Conservation (phyloP, 2,888 invertebrate genomes). For the Mythimna vitellina region DNA sequence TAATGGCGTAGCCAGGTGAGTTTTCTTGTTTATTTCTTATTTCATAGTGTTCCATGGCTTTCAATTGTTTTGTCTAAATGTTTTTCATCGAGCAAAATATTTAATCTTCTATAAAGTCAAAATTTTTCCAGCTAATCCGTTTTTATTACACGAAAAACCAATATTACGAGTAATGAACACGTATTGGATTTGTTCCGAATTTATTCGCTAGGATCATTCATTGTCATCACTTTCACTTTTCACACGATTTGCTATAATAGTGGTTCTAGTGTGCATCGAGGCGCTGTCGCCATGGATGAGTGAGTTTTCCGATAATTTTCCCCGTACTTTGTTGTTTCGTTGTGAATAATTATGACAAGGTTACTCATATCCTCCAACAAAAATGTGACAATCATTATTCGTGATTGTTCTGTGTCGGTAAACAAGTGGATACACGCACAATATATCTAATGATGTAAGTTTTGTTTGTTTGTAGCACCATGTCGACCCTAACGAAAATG, state of each 20-base stretch:
- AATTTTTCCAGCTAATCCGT: constrained; percentile 87
- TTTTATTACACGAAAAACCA: constrained; percentile 86
- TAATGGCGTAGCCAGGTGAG: constrained; percentile 91
- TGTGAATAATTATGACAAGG: constrained; percentile 82
- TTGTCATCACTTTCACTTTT: constrained; percentile 91
- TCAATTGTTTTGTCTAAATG: constrained; percentile 90
- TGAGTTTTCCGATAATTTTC: constrained; percentile 83
- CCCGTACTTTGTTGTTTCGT: constrained; percentile 76
- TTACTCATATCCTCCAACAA: constrained; percentile 81
- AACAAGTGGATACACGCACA: constrained; percentile 29
- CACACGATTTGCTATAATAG: constrained; percentile 84
- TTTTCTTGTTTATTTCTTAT: constrained; percentile 90
- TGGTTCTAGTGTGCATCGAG: constrained; percentile 83
- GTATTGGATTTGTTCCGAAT: constrained; percentile 90
- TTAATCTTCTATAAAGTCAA: constrained; percentile 86
- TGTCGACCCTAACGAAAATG: constrained; percentile 92
- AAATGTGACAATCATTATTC: constrained; percentile 78
- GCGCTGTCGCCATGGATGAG: constrained; percentile 89
- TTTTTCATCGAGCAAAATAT: constrained; percentile 88
- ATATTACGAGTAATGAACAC: constrained; percentile 89
- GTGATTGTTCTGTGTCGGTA: constrained; percentile 62
- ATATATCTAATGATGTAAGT: constrained; percentile 34
- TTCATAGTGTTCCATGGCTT: constrained; percentile 88
- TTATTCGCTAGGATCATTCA: constrained; percentile 89
- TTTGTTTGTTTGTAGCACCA: constrained; percentile 81